Conservation (phyloP, 2,113 vertebrate genomes). For the Hypocryptadius cinnamomeus region DNA sequence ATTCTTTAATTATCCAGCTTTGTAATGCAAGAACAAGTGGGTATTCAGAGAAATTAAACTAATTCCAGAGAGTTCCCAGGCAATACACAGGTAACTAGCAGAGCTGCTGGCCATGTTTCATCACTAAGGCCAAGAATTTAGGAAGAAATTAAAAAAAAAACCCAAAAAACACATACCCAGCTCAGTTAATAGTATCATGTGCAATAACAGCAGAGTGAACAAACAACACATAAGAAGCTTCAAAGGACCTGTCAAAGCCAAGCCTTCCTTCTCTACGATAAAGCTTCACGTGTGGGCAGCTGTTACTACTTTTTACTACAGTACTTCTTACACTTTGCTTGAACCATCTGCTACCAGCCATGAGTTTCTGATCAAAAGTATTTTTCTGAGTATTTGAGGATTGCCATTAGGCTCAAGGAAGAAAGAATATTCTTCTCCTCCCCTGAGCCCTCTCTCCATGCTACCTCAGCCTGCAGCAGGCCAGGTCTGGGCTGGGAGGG, state of each 20-base stretch:
- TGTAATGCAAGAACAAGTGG: slow-evolving; percentile 32
- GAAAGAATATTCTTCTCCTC: background rate
- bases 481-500: rapidly evolving
- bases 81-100: background rate
- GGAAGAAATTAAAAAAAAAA: background rate
- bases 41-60: slow-evolving; percentile 34
- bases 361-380: background rate
- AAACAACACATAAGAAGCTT: background rate
- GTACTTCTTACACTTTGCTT: background rate
- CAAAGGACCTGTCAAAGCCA: background rate
- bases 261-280: background rate
- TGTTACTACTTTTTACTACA: background rate
- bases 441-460: background rate
- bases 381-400: background rate
- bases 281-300: background rate
- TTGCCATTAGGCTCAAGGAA: background rate
- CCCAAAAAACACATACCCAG: no score
- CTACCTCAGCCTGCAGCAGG: background rate
- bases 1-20: slow-evolving; percentile 31
- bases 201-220: background rate
- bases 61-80: background rate
- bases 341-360: background rate
- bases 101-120: background rate
- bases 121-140: background rate
- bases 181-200: background rate